Evolutionary conservation across 2,113 vertebrate species (phyloP).

Genomic region (Misgurnus anguillicaudatus): DNA sequence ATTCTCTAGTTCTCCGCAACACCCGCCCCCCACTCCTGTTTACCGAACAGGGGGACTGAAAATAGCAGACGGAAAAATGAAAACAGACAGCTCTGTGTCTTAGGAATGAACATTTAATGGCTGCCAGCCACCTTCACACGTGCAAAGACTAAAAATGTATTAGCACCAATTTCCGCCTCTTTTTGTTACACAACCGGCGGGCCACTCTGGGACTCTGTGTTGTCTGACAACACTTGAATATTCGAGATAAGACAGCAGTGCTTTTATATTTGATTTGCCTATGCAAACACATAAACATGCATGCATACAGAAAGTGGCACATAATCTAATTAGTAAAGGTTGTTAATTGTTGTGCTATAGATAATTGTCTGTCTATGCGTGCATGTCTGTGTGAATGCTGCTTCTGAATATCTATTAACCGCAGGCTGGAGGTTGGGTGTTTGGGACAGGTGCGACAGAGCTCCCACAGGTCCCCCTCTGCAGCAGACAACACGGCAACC

Average conservation of each 20-base stretch:
- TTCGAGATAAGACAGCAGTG: conserved; percentile 15
- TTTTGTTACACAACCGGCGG: conserved; percentile 40
- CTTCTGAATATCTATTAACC: conserved; percentile 58
- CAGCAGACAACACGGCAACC: conserved; percentile 36
- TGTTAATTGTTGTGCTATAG: conserved; percentile 68
- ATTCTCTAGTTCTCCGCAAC: conserved; percentile 31
- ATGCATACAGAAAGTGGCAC: not conserved
- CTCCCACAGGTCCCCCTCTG: conserved; percentile 45
- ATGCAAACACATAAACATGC: conserved; percentile 19
- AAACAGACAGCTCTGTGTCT: conserved; percentile 57
- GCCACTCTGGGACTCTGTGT: conserved; percentile 40
- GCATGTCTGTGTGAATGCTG: conserved; percentile 54
- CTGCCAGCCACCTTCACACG: conserved; percentile 25
- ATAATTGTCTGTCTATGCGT: conserved; percentile 59
- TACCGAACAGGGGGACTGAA: conserved; percentile 57
- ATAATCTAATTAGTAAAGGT: conserved; percentile 62
- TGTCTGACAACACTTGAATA: conserved; percentile 39
- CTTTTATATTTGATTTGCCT: conserved; percentile 12
- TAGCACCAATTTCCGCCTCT: conserved; percentile 51
- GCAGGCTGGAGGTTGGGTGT: conserved; percentile 48
- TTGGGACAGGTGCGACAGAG: conserved; percentile 43
- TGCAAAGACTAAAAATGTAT: conserved; percentile 40
- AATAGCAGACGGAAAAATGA: conserved; percentile 67
- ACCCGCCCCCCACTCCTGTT: conserved; percentile 30
- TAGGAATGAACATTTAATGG: conserved; percentile 28